phyloP scores from a whole-genome alignment of 2,888 invertebrate species.

The Cacoxenus indagator region DNA sequence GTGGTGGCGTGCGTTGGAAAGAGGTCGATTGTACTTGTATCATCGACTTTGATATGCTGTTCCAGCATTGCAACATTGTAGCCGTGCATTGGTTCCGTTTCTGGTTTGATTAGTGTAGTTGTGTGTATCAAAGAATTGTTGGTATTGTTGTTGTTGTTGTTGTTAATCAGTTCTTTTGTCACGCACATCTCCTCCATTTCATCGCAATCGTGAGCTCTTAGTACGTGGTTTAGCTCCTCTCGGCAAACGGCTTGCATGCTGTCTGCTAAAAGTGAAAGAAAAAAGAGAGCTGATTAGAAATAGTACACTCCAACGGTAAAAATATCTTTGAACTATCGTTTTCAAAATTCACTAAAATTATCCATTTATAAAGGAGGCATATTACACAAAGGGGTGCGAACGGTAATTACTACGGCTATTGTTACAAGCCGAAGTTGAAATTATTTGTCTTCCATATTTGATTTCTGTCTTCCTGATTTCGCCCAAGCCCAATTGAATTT shows the following conservation, averaged over 20 bases:
- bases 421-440: too few relatives aligned
- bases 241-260: conserved; percentile 69
- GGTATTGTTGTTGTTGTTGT: conserved; percentile 26
- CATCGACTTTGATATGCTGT: conserved; percentile 51
- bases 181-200: conserved; percentile 47
- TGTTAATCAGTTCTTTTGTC: conserved; percentile 12
- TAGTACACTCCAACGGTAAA: not conserved
- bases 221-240: conserved; percentile 58
- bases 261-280: conserved; percentile 42
- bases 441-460: too few relatives aligned
- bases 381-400: too few relatives aligned
- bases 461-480: too few relatives aligned
- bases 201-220: conserved; percentile 43
- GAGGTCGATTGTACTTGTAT: conserved; percentile 30
- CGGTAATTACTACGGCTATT: too few relatives aligned
- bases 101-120: conserved; percentile 24
- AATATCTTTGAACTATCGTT: not conserved
- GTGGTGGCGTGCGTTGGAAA: conserved; percentile 42
- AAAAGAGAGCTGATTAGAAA: not conserved
- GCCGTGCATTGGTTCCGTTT: conserved; percentile 26
- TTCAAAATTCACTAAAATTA: too few relatives aligned
- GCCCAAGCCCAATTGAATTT: too few relatives aligned
- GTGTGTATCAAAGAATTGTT: not conserved
- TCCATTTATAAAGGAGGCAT: too few relatives aligned
- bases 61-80: conserved; percentile 19